phyloP scores from a whole-genome alignment of 2,113 vertebrate species.

The Panthera leo region DNA sequence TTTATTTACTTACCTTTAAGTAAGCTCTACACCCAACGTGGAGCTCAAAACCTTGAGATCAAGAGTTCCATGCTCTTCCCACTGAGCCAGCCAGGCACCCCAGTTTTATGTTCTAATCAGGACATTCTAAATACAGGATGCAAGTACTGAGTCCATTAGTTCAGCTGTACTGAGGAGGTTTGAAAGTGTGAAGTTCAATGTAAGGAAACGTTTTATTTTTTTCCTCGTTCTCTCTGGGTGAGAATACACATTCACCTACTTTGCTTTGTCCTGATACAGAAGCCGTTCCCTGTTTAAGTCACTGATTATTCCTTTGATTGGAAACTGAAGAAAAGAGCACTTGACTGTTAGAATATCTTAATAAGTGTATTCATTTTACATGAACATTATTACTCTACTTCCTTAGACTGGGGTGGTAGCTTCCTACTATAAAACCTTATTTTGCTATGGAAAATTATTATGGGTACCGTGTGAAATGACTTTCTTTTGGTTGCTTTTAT shows the following conservation, averaged over 20 bases:
- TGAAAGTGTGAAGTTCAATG: not conserved
- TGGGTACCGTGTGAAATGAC: slow-evolving; percentile 21
- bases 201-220: not conserved
- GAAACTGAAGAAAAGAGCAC: not conserved
- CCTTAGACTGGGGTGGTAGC: not conserved
- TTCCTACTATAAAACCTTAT: slow-evolving; percentile 36
- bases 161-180: not conserved
- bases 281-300: slow-evolving; percentile 35
- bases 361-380: not conserved
- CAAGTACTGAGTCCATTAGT: not conserved
- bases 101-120: not conserved
- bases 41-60: not conserved
- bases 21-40: not conserved
- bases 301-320: slow-evolving; percentile 10
- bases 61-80: not conserved
- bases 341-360: not conserved
- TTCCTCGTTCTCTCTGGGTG: not conserved
- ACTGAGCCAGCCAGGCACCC: not conserved
- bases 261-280: not conserved
- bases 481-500: slow-evolving; percentile 52
- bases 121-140: not conserved
- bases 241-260: not conserved
- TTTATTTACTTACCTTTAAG: not conserved
- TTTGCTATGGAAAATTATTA: slow-evolving; percentile 48
- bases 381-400: slow-evolving; percentile 38